These are phyloP conservation scores for Aphelinus certus DNA, from an alignment of 1,140 invertebrate genomes.

Conservation along the genomic window DNA sequence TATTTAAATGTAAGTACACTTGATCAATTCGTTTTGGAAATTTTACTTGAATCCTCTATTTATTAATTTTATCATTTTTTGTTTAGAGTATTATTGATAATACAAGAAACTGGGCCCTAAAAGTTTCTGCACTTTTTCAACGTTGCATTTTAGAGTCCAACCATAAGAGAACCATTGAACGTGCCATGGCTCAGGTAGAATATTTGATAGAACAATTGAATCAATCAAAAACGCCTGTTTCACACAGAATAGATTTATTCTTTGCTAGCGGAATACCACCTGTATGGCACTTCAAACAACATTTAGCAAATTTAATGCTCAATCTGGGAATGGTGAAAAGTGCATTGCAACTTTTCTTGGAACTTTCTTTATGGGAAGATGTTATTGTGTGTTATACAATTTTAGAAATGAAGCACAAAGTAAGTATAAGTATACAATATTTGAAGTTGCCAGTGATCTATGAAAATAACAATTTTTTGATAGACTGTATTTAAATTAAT, in stretches of 20 bases:
- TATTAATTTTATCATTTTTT: conserved; percentile 36
- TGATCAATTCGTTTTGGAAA: conserved; percentile 12
- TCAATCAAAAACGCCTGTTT: conserved; percentile 57
- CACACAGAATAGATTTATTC: conserved; percentile 67
- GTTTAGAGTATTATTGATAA: conserved; percentile 55
- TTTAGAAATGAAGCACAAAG: conserved; percentile 84
- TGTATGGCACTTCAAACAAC: conserved; percentile 78
- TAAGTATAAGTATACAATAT: conserved; percentile 47
- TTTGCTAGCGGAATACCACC: conserved; percentile 76
- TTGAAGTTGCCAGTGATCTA: neutral
- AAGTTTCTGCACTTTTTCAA: conserved; percentile 74
- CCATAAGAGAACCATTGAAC: conserved; percentile 82
- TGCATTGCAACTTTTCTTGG: conserved; percentile 85
- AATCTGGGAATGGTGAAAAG: conserved; percentile 84
- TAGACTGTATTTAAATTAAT: neutral
- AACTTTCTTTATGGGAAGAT: conserved; percentile 90
- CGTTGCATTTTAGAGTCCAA: conserved; percentile 81
- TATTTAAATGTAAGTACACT: conserved; percentile 74
- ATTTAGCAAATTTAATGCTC: conserved; percentile 81
- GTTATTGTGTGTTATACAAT: conserved; percentile 90
- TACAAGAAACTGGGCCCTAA: conserved; percentile 75
- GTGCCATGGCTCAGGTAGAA: conserved; percentile 88
- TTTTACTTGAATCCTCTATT: conserved; percentile 20
- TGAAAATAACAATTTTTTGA: neutral
- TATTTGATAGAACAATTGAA: conserved; percentile 74